Percentiles rank a stretch among this genome's conserved stretches.
Evolutionary conservation across 2,888 invertebrate genomes (phyloP).

Genomic region (Micoletzkya japonica): DNA sequence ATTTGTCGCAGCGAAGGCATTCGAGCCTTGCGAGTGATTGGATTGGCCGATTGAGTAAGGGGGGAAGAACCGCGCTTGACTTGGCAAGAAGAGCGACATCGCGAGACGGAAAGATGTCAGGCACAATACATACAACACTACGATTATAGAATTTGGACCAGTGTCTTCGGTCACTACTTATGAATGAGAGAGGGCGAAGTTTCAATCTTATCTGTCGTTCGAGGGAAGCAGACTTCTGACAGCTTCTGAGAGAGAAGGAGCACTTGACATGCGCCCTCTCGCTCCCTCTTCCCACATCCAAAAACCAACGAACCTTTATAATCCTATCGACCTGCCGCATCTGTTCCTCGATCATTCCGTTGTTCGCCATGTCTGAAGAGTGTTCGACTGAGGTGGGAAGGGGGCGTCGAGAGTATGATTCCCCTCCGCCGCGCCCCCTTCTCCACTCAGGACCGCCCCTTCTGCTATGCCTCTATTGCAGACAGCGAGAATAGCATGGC

Average conservation of each 20-base stretch:
- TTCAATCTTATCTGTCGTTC: too few species aligned
- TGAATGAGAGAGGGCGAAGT: too few species aligned
- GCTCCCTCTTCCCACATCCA: background rate
- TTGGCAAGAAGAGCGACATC: too few species aligned
- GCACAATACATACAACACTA: too few species aligned
- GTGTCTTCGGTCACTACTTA: too few species aligned
- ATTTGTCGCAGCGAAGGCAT: background rate
- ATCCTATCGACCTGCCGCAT: constrained; percentile 49
- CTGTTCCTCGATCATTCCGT: constrained; percentile 51
- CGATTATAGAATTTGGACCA: too few species aligned
- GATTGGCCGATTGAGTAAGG: too few species aligned
- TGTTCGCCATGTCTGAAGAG: constrained; percentile 26
- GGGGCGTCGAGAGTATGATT: constrained; percentile 12
- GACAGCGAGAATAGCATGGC: background rate
- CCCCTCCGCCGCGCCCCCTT: constrained; percentile 4
- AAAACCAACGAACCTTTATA: constrained; percentile 38
- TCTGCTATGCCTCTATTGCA: background rate
- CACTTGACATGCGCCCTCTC: background rate
- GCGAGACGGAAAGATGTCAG: too few species aligned
- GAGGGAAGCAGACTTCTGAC: too few species aligned
- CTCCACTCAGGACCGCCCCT: background rate
- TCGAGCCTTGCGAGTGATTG: background rate
- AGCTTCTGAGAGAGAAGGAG: background rate
- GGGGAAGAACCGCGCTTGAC: background rate
- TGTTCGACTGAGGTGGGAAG: background rate